phyloP scores from a whole-genome alignment of 2,888 invertebrate genomes.

The Diploptera punctata region DNA sequence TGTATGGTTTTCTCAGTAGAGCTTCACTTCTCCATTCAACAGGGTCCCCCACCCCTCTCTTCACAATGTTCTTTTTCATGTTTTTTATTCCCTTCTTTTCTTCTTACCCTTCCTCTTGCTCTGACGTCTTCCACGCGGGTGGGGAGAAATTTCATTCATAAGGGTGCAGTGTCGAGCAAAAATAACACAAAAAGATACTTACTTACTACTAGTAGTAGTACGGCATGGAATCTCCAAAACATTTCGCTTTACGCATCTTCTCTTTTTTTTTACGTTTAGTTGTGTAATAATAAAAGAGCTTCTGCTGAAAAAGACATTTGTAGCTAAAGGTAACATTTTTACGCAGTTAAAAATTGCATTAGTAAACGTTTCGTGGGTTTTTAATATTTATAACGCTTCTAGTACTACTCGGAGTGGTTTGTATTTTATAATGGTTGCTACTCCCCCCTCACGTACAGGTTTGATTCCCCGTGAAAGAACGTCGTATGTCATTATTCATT shows the following conservation, averaged over 20 bases:
- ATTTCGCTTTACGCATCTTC: slow-evolving; percentile 1
- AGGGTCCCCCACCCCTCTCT: slow-evolving; percentile 32
- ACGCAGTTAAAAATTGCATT: not conserved
- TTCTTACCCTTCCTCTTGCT: slow-evolving; percentile 30
- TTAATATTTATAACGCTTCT: not conserved
- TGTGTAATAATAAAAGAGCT: not conserved
- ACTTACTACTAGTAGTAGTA: not conserved
- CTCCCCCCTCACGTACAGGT: too few species aligned
- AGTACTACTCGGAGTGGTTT: not conserved
- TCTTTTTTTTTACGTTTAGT: too few species aligned
- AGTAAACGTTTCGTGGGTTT: not conserved
- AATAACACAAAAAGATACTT: slow-evolving; percentile 20
- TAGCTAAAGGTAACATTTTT: not conserved
- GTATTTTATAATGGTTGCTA: not conserved
- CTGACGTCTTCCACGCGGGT: slow-evolving; percentile 31
- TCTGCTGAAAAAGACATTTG: not conserved
- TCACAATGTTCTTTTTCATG: slow-evolving; percentile 18
- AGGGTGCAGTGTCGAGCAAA: slow-evolving; percentile 8
- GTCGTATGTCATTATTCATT: too few species aligned
- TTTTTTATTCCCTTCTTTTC: slow-evolving; percentile 32
- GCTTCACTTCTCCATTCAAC: slow-evolving; percentile 35
- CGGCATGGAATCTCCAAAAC: not conserved
- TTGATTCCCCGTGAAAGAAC: too few species aligned
- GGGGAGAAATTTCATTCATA: slow-evolving; percentile 34
- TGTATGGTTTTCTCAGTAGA: too few species aligned